Evolutionary conservation across 2,113 vertebrate genomes (phyloP).

Genomic region (Verasper variegatus): DNA sequence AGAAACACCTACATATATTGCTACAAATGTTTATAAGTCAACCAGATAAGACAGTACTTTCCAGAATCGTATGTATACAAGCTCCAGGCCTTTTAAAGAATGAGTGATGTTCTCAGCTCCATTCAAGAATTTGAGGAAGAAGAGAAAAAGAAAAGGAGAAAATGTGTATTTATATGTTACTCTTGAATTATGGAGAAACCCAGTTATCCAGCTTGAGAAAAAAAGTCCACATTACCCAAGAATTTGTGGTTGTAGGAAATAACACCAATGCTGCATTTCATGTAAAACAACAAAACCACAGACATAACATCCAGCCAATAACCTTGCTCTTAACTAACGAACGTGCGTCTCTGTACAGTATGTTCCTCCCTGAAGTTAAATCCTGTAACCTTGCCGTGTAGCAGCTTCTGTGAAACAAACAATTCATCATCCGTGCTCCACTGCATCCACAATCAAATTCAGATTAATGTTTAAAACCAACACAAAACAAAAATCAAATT

Average conservation of each 20-base stretch:
- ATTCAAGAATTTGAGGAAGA: too few relatives aligned
- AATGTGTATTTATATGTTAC: too few relatives aligned
- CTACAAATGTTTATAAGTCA: too few relatives aligned
- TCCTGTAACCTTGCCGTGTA: slow-evolving; percentile 68
- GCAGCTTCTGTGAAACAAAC: slow-evolving; percentile 60
- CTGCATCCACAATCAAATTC: slow-evolving; percentile 72
- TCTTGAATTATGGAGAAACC: too few relatives aligned
- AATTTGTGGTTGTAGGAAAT: background rate
- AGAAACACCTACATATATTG: too few relatives aligned
- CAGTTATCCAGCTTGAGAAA: too few relatives aligned
- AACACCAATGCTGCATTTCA: background rate
- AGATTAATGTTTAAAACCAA: slow-evolving; percentile 76
- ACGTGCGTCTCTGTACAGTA: slow-evolving; percentile 10
- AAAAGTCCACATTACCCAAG: too few relatives aligned
- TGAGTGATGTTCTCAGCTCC: too few relatives aligned
- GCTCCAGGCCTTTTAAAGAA: too few relatives aligned
- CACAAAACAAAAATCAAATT: slow-evolving; percentile 72
- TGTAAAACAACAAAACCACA: background rate
- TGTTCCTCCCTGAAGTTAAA: slow-evolving; percentile 33
- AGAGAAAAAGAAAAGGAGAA: too few relatives aligned
- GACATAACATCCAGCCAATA: background rate
- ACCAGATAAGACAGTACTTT: too few relatives aligned
- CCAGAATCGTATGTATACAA: too few relatives aligned
- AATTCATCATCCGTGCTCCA: slow-evolving; percentile 74
- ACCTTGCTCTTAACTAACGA: slow-evolving; percentile 27